Base-by-base conservation (phyloP, 2,113 vertebrate species). In the Microcebus murinus region DNA sequence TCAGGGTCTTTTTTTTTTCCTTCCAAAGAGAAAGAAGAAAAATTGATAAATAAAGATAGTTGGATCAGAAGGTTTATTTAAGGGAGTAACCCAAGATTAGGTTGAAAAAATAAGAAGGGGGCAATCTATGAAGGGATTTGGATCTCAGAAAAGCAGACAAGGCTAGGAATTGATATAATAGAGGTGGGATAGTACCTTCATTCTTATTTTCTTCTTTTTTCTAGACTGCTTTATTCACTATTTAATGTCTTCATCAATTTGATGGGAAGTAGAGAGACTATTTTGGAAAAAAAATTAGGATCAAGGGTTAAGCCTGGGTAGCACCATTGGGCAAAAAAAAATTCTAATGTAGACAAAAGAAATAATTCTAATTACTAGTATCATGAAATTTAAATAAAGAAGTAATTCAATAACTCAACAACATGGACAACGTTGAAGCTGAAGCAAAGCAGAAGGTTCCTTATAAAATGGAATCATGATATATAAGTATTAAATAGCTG, bases 11-110 rank as follows among this genome's bases (percentile, higher is more conserved):
- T 15, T 61, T 68, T 61, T 68, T 61, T 29, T 50, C 3, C 31
- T 94, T 94, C 83, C 36, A 65, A 91, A 89, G n/a, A 95, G 34
- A 73, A 79, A 82, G 36, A 85, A 93, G 20, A 39, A 45, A 85
- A 91, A 61, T 17, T n/a, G 36, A 63, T 70, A 59, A 84, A 52
- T 86, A 76, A 52, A 42, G 13, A 31, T 29, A 85, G 65, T 8
- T 68, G 70, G 42, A 36, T 57, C 27, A 68, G 63, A 71, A 85
- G 80, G 31, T 87, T 82, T 70, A 9, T 61, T 87, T 63, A 14
- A 13, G 55, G 18, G 9, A 80, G 80, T 18, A 61, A 76, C 55
- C 42, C 17, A 57, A 52, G 34, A 73, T 73, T 36, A 81, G 25
- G 2, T 21, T 23, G 25, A 29, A 85, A 83, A 80, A 68, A 9